A percentile compares a stretch with the other conserved stretches of the same genome.
Evolutionary conservation across 2,113 vertebrate genomes (phyloP).

Genomic region (Phainopepla nitens): DNA sequence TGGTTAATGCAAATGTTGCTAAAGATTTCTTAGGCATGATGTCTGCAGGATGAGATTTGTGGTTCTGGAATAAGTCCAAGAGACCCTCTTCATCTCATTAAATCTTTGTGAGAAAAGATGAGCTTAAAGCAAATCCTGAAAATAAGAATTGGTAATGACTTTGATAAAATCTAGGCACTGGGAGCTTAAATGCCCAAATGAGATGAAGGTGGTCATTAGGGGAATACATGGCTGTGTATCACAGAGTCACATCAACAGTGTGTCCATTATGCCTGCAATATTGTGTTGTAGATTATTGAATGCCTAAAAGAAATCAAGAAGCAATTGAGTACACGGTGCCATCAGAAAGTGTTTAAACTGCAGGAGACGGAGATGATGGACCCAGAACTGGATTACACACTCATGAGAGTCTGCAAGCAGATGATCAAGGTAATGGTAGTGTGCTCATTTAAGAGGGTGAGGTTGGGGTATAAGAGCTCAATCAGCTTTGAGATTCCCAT

Average conservation of each 20-base stretch:
- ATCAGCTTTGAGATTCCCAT: background rate
- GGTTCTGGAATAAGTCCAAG: background rate
- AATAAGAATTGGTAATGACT: background rate
- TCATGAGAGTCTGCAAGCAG: constrained; percentile 96
- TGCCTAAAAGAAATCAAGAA: constrained; percentile 95
- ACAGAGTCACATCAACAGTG: background rate
- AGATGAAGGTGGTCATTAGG: background rate
- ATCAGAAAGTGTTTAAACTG: constrained; percentile 92
- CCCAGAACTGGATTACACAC: constrained; percentile 92
- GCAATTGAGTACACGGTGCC: constrained; percentile 81
- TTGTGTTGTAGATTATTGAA: constrained; percentile 84
- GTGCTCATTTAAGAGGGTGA: background rate
- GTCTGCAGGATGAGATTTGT: background rate
- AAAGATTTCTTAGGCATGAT: background rate
- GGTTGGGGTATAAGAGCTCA: background rate
- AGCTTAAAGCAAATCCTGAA: background rate
- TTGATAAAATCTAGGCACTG: background rate
- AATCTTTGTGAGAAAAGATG: background rate
- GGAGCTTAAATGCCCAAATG: background rate
- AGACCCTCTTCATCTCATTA: background rate
- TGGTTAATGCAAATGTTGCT: background rate
- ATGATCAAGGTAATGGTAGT: constrained; percentile 87
- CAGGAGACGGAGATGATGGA: constrained; percentile 97
- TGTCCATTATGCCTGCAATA: background rate
- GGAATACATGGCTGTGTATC: background rate